Evolutionary conservation across 2,113 vertebrate genomes (phyloP), one percentile per base, ranked within the genome.

Genomic region (Phaethornis superciliosus): DNA sequence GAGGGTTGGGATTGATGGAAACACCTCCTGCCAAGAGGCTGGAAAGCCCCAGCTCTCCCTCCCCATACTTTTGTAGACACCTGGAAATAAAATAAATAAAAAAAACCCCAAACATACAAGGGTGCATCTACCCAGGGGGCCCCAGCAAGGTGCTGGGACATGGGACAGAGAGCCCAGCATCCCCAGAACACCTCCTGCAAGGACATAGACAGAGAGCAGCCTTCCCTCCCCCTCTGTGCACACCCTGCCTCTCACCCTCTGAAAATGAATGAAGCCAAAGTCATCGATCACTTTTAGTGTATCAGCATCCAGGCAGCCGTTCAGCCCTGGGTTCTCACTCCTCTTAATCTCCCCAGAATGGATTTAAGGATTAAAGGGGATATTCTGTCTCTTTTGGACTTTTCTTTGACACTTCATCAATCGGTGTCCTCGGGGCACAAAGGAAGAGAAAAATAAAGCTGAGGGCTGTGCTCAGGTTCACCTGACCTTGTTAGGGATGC

Each of bases 1-100:
- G 90, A 93, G 85, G 54, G 83, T n/a, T 84, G 83, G 81, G 90
- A 28, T 21, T 33, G 83, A 52, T 76, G n/a, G 81, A 55, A 89
- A 89, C 37, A 1, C 77, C 91, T 96, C 77, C 85, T 95, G 89
- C 84, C 52, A 46, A 60, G 65, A 22, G 78, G 12, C 78, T 71
- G 87, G 54, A 40, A 65, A 82, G 89, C 32, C 89, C 91, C 87
- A 22, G 42, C 33, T n/a, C 58, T 37, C 60, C 62, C 26, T 87
- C 54, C 28, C 7, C 16, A 0, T 35, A 0, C 17, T 60, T 44
- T 63, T 42, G 3, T 60, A 9, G 51, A 52, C 86, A 27, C 70
- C 58, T 67, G 15, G 47, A 90, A 72, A 56, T 7, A 0, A 40
- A 40, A 40, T 12, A 11, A 40, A 40, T 10, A 40, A 40, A 11